Evolutionary conservation across 2,113 vertebrate genomes (phyloP).

Genomic region (Alaudala cheleensis): DNA sequence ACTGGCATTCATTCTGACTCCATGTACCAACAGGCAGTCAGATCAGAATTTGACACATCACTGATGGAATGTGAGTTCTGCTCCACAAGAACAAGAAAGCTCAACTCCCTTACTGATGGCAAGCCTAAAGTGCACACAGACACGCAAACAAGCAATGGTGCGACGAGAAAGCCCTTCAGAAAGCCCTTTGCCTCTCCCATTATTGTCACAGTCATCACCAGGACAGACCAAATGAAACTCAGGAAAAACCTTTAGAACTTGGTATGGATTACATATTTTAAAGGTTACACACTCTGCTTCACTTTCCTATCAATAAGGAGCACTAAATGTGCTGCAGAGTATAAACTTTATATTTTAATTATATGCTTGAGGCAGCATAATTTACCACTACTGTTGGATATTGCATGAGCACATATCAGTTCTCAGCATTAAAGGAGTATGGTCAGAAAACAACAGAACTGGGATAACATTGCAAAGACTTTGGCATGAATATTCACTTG

Average conservation of each 20-base stretch:
- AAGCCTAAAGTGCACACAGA: neutral
- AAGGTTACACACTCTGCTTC: neutral
- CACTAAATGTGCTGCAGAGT: neutral
- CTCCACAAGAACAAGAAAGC: neutral
- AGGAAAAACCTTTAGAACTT: neutral
- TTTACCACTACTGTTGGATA: neutral
- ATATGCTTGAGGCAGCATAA: neutral
- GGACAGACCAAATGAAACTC: neutral
- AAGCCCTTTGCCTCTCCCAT: neutral
- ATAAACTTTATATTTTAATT: neutral
- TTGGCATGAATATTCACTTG: neutral
- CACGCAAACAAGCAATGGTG: neutral
- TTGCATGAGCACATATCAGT: rapidly evolving
- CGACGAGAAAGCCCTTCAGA: neutral
- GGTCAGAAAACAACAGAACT: neutral
- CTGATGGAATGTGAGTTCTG: neutral
- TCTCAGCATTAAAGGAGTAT: neutral
- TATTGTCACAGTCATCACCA: neutral
- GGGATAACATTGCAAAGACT: neutral
- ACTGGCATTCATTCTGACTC: neutral
- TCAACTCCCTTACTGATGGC: neutral
- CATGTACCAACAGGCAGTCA: neutral
- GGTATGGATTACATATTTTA: neutral
- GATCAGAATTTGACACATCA: neutral
- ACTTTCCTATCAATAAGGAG: neutral